Evolutionary conservation across 2,888 invertebrate genomes (phyloP), one percentile per base, ranked within the genome.

Genomic region (Achlya flavicornis): DNA sequence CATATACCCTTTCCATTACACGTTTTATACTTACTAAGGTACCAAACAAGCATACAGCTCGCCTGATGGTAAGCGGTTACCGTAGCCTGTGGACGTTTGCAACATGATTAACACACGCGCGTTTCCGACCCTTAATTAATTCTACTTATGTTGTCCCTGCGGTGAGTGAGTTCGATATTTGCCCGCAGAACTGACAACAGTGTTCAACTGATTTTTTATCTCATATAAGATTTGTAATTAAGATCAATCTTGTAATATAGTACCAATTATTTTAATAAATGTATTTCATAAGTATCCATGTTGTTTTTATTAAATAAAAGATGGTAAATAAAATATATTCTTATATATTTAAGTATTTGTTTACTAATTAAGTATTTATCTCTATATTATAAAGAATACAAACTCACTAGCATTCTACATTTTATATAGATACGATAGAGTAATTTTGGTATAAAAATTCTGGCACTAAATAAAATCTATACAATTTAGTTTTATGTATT

Each of bases 341-440:
- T 81, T 83, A 80, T 80, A 77, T 78, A 73, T 81, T 81, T 53
- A 85, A 86, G 84, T 84, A 85, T 79, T 75, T 70, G 72, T 77
- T 84, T 78, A 71, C 74, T 63, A 79, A 81, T 83, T 84, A 86
- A 82, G 80, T 83, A 81, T 76, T 10, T 53, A 1, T 19, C 4
- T 53, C 1, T 19, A 16, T 53, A 19, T 26, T 14, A 8, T 41
- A 41, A 41, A 41, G 12, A 75, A 72, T 77, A 79, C 77, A 78
- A 74, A 77, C 71, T 72, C 68, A 66, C 76, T 74, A 71, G 70
- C 74, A 75, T 69, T 73, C 76, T 73, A 74, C 64, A 68, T 53
- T 53, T 19, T 19, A 53, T 53, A 19, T 53, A 53, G 53, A 53
- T 53, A 53, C 16, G 67, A 73, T 64, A 64, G 61, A 69, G 73